A percentile compares a stretch with the other conserved stretches of the same genome.
These are phyloP conservation scores for Pleuronectes platessa DNA, from an alignment of 2,113 vertebrate species.

Conservation along the genomic window DNA sequence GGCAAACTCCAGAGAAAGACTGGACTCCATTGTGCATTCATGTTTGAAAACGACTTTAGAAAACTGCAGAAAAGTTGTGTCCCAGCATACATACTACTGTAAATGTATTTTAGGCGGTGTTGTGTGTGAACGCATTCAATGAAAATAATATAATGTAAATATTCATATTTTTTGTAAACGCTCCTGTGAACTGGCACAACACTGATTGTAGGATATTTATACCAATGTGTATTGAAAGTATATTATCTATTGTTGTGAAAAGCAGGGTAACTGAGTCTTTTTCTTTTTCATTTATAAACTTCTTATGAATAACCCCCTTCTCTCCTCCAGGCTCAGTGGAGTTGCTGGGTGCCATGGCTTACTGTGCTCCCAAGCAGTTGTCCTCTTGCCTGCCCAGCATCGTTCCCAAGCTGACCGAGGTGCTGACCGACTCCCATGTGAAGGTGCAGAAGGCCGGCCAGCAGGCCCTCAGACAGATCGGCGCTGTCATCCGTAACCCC, in stretches of 20 bases:
- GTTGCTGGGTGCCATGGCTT: conserved; percentile 96
- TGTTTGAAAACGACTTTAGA: no score
- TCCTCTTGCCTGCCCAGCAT: conserved; percentile 98
- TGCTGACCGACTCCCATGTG: conserved; percentile 97
- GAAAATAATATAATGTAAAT: no score
- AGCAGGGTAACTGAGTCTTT: background rate
- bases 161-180: no score
- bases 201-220: background rate
- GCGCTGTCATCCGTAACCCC: conserved; percentile 97
- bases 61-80: no score
- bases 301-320: background rate
- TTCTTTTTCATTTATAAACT: background rate
- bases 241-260: background rate
- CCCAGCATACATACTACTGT: no score
- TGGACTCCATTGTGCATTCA: no score
- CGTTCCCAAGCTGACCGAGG: conserved; percentile 97
- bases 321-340: conserved; percentile 91
- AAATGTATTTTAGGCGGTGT: no score
- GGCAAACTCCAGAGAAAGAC: no score
- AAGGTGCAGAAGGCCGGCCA: conserved; percentile 99
- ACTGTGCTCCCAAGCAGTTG: conserved; percentile 96
- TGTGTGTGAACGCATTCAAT: no score
- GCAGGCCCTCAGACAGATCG: conserved; percentile 95
- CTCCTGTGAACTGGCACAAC: background rate
- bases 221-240: background rate